Percentiles rank a stretch among this genome's conserved stretches.
phyloP scores from a whole-genome alignment of 1,140 invertebrate genomes.

The Carcinoscorpius rotundicauda region DNA sequence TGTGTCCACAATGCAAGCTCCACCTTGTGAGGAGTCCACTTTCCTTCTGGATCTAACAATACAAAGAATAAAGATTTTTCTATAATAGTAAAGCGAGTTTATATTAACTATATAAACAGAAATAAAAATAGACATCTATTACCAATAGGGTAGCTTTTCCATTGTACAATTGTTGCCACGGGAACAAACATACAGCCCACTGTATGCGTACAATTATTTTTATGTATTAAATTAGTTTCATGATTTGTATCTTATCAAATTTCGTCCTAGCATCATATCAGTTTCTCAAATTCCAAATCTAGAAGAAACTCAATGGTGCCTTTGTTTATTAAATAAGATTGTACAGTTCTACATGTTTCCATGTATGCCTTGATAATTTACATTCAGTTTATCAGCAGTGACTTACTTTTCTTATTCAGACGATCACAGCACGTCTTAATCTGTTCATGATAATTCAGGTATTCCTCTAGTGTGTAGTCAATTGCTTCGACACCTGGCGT shows the following conservation, averaged over 20 bases:
- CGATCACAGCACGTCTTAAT: conserved; percentile 66
- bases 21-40: conserved; percentile 70
- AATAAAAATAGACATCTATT: no score
- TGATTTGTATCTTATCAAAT: no score
- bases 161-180: no score
- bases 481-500: conserved; percentile 78
- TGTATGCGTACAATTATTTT: no score
- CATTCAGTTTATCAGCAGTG: not conserved
- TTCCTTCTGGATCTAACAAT: conserved; percentile 37
- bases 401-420: conserved; percentile 59
- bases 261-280: no score
- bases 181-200: no score
- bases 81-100: no score
- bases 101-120: no score
- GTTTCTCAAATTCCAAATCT: not conserved
- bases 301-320: not conserved
- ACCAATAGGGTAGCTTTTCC: no score
- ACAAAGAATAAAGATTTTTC: not conserved
- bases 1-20: conserved; percentile 84
- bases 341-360: not conserved
- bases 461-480: conserved; percentile 91
- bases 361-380: no score
- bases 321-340: no score
- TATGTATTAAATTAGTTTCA: no score
- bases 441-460: conserved; percentile 85